Base-by-base conservation (phyloP, 2,797 vertebrate species). In the Florisuga fusca region DNA sequence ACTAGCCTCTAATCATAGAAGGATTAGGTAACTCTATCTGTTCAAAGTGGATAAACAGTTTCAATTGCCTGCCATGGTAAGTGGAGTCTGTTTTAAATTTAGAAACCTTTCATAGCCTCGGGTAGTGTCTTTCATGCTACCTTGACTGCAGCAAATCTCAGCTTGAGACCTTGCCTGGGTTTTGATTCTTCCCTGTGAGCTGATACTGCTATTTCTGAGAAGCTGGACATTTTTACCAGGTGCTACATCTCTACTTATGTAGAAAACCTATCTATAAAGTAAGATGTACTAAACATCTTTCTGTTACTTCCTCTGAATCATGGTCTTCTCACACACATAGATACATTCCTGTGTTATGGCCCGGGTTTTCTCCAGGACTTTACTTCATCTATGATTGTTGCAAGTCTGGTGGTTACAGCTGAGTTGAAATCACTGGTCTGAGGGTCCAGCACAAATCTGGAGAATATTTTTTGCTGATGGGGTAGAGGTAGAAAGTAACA, bases 11-110 rank as follows among this genome's bases (percentile, higher is more conserved):
- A 95, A 95, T 95, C 79, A 86, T 67, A 83, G 95, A 76, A 81
- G 76, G 82, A 87, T 96, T 97, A 96, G 76, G 87, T 87, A 94
- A 78, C 54, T 57, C 63, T 86, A 68, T 89, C 81, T 97, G 81
- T 82, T 96, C 84, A 84, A 90, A 95, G 84, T 95, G 85, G 69
- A 93, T 95, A 89, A 91, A 80, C 74, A 89, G 55, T 78, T 84
- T 92, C 74, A 88, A 90, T 88, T 77, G 67, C 85, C 84, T 66
- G 15, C 81, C 59, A 67, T 53, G 51, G 85, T 59, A 94, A 96
- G 87, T 51, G 64, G 59, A 57, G 25, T 73, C 75, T 75, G 88
- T 90, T 90, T 90, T 89, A 90, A 90, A 89, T 92, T 97, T 89
- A 96, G 95, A 94, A 94, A 87, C n/a, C 8, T 62, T 92, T 90